phyloP scores from a whole-genome alignment of 2,888 invertebrate species.

The Xestia ashworthii region DNA sequence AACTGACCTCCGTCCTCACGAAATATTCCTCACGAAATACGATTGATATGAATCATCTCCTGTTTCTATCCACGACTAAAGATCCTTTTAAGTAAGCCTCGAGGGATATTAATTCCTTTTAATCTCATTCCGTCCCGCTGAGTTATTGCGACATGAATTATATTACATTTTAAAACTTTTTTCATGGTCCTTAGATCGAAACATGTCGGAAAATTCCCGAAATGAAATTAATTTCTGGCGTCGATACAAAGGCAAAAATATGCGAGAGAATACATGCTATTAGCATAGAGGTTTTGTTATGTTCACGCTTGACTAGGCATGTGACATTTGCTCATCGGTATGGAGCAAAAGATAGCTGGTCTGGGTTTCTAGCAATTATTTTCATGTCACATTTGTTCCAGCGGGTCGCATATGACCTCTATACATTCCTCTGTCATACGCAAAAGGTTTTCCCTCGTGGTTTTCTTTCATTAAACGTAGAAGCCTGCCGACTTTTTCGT shows the following conservation, averaged over 20 bases:
- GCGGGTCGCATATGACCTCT: conserved; percentile 35
- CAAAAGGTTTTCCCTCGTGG: conserved; percentile 58
- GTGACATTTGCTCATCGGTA: conserved; percentile 42
- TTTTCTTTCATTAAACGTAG: conserved; percentile 39
- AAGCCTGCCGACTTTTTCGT: conserved; percentile 22
- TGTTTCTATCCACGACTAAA: conserved; percentile 23
- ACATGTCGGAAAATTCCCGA: conserved; percentile 8
- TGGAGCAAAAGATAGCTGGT: conserved; percentile 26
- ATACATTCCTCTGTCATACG: conserved; percentile 43
- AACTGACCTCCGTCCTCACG: conserved; percentile 8
- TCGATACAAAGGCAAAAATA: conserved; percentile 15
- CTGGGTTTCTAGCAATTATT: conserved; percentile 10
- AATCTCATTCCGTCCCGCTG: conserved; percentile 42
- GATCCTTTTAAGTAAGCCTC: conserved; percentile 27
- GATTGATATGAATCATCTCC: conserved; percentile 37
- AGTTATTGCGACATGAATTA: conserved; percentile 39
- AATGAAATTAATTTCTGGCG: conserved; percentile 12
- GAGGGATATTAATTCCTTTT: conserved; percentile 32
- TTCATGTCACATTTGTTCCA: conserved; percentile 42
- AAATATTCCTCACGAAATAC: conserved; percentile 28
- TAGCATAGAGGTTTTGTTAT: conserved; percentile 39
- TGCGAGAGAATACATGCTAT: conserved; percentile 25
- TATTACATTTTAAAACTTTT: conserved; percentile 33
- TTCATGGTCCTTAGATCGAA: conserved; percentile 11
- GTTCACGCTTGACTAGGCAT: conserved; percentile 39